These are phyloP conservation scores for Phrynocephalus vlangalii DNA, from an alignment of 2,797 vertebrate species.

Conservation along the genomic window DNA sequence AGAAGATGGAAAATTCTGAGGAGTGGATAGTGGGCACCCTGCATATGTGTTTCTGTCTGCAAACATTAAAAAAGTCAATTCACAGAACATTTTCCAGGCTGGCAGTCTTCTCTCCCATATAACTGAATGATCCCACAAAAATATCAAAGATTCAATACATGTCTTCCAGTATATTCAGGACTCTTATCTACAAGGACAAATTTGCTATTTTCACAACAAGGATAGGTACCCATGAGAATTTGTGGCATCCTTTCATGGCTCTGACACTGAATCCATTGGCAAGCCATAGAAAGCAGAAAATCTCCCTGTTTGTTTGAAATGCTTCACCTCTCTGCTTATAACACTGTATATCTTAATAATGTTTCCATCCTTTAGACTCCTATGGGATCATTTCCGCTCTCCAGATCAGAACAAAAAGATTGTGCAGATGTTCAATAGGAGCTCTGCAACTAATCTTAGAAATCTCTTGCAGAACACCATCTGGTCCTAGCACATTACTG, in stretches of 20 bases:
- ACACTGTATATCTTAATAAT: constrained; percentile 66
- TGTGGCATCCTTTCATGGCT: neutral
- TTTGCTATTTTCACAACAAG: neutral
- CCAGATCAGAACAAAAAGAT: constrained; percentile 65
- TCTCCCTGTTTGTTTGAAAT: constrained; percentile 73
- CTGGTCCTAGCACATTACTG: constrained; percentile 24
- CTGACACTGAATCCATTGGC: neutral
- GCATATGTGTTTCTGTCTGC: neutral
- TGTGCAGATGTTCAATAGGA: constrained; percentile 39
- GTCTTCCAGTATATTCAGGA: neutral
- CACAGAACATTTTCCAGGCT: neutral
- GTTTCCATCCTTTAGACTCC: constrained; percentile 76
- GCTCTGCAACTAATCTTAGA: constrained; percentile 23
- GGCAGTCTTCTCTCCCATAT: neutral
- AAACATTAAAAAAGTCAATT: neutral
- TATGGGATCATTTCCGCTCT: constrained; percentile 66
- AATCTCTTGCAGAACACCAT: constrained; percentile 35
- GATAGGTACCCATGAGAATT: neutral
- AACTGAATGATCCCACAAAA: neutral
- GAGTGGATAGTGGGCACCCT: neutral
- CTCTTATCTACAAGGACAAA: neutral
- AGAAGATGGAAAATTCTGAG: neutral
- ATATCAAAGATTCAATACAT: too few species aligned
- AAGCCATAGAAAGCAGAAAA: neutral
- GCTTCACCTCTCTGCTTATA: constrained; percentile 73